A percentile compares a stretch with the other conserved stretches of the same genome.
These are phyloP conservation scores for Epicauta chinensis DNA, from an alignment of 1,140 invertebrate genomes.

Conservation along the genomic window DNA sequence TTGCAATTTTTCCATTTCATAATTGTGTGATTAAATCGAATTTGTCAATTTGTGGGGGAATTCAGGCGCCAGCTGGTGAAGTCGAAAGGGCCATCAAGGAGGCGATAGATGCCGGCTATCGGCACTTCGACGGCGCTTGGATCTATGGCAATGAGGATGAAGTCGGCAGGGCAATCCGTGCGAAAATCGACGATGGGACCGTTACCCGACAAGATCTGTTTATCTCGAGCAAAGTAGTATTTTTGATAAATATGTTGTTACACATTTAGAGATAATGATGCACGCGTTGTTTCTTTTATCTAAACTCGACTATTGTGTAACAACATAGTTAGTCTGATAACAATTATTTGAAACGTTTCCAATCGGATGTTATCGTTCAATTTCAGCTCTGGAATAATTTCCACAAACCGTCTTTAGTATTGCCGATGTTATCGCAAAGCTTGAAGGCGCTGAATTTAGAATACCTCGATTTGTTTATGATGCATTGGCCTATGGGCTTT, in stretches of 20 bases:
- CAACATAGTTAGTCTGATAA: no score
- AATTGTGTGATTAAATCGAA: conserved; percentile 16
- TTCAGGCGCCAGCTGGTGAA: conserved; percentile 64
- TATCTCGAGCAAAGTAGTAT: conserved; percentile 55
- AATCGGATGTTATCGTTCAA: conserved; percentile 3
- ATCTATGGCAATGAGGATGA: conserved; percentile 77
- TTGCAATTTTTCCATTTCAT: conserved; percentile 13
- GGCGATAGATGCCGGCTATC: conserved; percentile 67
- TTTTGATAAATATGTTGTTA: background rate
- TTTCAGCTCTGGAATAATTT: conserved; percentile 63
- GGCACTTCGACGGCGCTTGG: conserved; percentile 63
- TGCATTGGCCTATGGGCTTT: conserved; percentile 70
- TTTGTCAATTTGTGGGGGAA: conserved; percentile 2
- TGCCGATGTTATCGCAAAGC: conserved; percentile 53
- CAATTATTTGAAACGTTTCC: no score
- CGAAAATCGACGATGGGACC: conserved; percentile 63
- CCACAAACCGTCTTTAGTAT: conserved; percentile 57
- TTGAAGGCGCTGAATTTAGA: conserved; percentile 58
- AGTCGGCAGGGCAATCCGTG: conserved; percentile 70
- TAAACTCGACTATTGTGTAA: no score
- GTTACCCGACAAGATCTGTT: conserved; percentile 64
- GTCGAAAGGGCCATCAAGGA: conserved; percentile 68
- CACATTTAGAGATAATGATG: no score
- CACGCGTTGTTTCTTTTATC: no score
- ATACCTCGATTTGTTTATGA: conserved; percentile 73